Conservation (phyloP, 2,888 invertebrate species). For the Eucera pruinosa region DNA sequence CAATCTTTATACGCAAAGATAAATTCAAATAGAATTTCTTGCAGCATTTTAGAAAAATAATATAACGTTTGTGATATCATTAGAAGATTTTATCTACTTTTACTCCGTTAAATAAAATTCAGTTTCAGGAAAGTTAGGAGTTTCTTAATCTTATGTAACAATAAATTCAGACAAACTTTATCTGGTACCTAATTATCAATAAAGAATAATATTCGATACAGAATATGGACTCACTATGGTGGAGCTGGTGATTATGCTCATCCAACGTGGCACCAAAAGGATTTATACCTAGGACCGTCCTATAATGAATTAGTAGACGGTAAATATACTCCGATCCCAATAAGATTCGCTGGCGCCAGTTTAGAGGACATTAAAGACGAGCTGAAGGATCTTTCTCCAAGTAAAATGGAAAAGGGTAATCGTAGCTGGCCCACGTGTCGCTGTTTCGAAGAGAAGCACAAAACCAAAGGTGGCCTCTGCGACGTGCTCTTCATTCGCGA, state of each 20-base stretch:
- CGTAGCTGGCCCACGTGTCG: slow-evolving; percentile 72
- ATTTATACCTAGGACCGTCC: slow-evolving; percentile 86
- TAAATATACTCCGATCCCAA: slow-evolving; percentile 72
- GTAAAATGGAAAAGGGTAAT: slow-evolving; percentile 46
- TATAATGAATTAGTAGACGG: slow-evolving; percentile 72
- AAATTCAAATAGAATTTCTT: too few species aligned
- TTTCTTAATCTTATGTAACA: too few species aligned
- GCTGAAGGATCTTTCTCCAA: slow-evolving; percentile 60
- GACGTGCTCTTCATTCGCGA: slow-evolving; percentile 73
- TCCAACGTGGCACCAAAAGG: slow-evolving; percentile 86
- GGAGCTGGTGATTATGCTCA: slow-evolving; percentile 71
- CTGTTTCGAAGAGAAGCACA: slow-evolving; percentile 19
- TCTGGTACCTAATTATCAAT: too few species aligned
- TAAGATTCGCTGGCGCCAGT: slow-evolving; percentile 73
- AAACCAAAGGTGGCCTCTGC: slow-evolving; percentile 65
- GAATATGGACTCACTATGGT: slow-evolving; percentile 75
- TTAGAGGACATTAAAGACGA: slow-evolving; percentile 68
- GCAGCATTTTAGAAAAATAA: too few species aligned
- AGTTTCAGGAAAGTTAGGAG: too few species aligned
- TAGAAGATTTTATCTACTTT: too few species aligned
- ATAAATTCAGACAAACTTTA: too few species aligned
- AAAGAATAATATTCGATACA: too few species aligned
- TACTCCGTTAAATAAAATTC: too few species aligned
- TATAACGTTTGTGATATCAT: too few species aligned
- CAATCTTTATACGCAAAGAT: too few species aligned